These are phyloP conservation scores for Halisarca cf. caerulea DNA, from an alignment of 37 sponge, comb jelly and placozoan genomes.

Conservation along the genomic window DNA sequence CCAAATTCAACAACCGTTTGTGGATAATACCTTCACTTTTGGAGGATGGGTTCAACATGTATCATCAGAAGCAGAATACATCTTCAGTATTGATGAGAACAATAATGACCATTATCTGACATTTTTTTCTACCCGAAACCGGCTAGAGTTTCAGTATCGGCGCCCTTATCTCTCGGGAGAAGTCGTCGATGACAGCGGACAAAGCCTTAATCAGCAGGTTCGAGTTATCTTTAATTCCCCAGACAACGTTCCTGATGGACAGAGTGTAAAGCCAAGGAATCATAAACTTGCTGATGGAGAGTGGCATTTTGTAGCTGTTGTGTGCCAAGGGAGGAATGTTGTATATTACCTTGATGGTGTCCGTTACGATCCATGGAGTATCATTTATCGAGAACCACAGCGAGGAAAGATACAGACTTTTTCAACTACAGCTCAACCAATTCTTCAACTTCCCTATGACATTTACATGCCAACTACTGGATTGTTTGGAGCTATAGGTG, in stretches of 20 bases:
- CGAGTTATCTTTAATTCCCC: constrained; percentile 8
- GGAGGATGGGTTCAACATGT: constrained; percentile 16
- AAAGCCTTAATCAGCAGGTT: background rate
- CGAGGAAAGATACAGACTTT: background rate
- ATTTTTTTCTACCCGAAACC: background rate
- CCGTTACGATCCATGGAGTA: background rate
- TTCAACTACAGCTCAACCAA: background rate
- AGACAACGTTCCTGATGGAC: constrained; percentile 11
- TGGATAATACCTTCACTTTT: constrained; percentile 8
- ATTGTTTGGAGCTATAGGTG: constrained; percentile 9
- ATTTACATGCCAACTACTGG: background rate
- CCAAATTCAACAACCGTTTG: background rate
- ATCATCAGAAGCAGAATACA: constrained; percentile 18
- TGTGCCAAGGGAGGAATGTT: background rate
- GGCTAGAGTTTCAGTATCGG: constrained; percentile 10
- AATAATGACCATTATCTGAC: constrained; percentile 13
- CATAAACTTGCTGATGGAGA: constrained; percentile 1
- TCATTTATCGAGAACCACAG: background rate
- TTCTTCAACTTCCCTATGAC: background rate
- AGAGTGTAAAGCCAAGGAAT: background rate
- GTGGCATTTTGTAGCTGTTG: constrained; percentile 18
- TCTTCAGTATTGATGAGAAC: constrained; percentile 12
- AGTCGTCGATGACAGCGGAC: background rate
- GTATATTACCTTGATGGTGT: constrained; percentile 5
- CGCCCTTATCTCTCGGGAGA: constrained; percentile 7